Evolutionary conservation across 2,888 invertebrate genomes (phyloP).

Genomic region (Agrypnus murinus): DNA sequence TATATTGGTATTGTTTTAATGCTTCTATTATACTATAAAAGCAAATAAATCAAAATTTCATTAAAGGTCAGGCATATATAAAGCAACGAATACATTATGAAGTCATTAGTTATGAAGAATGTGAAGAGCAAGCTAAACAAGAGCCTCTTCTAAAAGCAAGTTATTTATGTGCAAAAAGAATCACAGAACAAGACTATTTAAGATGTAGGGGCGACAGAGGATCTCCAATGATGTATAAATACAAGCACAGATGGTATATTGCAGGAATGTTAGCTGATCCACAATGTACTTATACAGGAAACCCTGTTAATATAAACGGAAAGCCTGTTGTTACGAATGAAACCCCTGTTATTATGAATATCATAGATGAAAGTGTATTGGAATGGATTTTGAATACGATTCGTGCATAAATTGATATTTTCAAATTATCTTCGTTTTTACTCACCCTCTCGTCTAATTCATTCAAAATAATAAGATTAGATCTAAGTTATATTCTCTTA

Average conservation of each 20-base stretch:
- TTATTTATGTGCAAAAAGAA: background rate
- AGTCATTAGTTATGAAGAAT: background rate
- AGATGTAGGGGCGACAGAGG: conserved; percentile 4
- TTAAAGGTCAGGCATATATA: background rate
- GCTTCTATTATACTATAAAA: background rate
- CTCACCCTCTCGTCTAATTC: too few species aligned
- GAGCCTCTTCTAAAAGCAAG: too few species aligned
- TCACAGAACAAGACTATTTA: background rate
- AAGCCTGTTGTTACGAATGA: too few species aligned
- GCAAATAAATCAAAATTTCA: background rate
- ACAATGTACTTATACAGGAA: too few species aligned
- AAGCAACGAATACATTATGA: background rate
- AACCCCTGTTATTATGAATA: too few species aligned
- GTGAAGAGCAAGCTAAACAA: background rate
- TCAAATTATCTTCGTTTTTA: too few species aligned
- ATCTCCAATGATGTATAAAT: background rate
- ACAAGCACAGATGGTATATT: conserved; percentile 3
- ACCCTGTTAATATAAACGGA: too few species aligned
- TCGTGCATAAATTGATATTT: too few species aligned
- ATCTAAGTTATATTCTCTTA: too few species aligned
- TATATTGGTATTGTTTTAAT: background rate
- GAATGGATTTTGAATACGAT: too few species aligned
- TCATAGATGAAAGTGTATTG: too few species aligned
- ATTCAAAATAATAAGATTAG: too few species aligned
- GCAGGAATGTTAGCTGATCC: background rate